Evolutionary conservation across 1,140 invertebrate genomes (phyloP).

Genomic region (Stratiolaelaps scimitus): DNA sequence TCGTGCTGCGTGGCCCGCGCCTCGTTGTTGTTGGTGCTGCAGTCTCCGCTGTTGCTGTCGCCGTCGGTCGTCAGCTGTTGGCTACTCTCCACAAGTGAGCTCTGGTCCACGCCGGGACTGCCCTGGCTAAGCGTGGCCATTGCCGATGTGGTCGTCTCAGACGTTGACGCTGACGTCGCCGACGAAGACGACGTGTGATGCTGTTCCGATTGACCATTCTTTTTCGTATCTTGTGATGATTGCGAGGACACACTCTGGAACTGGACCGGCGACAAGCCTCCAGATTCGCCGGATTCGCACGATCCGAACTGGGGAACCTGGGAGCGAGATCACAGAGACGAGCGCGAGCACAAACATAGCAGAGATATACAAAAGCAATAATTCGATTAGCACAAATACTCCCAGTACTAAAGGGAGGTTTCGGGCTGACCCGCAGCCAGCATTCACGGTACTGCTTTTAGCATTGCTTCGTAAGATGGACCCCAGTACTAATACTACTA

Average conservation of each 20-base stretch:
- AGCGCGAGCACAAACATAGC: too few relatives aligned
- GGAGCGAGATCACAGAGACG: neutral
- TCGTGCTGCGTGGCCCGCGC: too few relatives aligned
- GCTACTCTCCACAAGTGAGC: constrained; percentile 21
- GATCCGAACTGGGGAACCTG: neutral
- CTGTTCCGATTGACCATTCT: neutral
- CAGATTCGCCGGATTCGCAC: neutral
- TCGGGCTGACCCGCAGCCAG: too few relatives aligned
- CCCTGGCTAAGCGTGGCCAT: too few relatives aligned
- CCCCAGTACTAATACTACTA: too few relatives aligned
- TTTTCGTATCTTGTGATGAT: constrained; percentile 5
- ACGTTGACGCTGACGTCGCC: neutral
- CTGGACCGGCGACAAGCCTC: constrained; percentile 6
- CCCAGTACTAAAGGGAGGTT: too few relatives aligned
- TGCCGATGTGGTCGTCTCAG: neutral
- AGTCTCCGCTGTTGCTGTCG: too few relatives aligned
- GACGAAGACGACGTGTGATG: neutral
- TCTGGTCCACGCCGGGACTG: neutral
- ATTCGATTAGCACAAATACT: neutral
- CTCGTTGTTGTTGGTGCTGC: too few relatives aligned
- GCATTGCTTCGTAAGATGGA: too few relatives aligned
- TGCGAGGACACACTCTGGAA: constrained; percentile 22
- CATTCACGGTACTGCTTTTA: too few relatives aligned
- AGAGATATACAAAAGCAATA: too few relatives aligned
- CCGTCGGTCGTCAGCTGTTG: neutral